These are phyloP conservation scores for Protaetia brevitarsis DNA, from an alignment of 1,140 invertebrate genomes.

Conservation along the genomic window DNA sequence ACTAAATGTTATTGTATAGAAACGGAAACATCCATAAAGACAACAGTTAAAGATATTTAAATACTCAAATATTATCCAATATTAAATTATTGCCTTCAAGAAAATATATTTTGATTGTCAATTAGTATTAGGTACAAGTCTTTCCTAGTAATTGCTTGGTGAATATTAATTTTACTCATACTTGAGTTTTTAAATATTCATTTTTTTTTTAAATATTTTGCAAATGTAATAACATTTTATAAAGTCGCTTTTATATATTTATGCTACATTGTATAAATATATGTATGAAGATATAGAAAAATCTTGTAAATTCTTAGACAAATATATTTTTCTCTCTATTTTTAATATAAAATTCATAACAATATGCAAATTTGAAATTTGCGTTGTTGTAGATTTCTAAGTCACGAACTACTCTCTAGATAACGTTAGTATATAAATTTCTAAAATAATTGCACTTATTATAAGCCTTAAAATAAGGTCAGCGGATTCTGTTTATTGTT, in stretches of 20 bases:
- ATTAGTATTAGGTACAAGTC: too few relatives aligned
- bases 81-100: neutral
- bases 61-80: conserved; percentile 8
- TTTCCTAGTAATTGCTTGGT: neutral
- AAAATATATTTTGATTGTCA: neutral
- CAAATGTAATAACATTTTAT: conserved; percentile 13
- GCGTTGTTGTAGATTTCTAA: conserved; percentile 22
- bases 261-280: conserved; percentile 1
- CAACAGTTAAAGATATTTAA: conserved; percentile 8
- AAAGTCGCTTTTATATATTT: conserved; percentile 11
- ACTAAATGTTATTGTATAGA: conserved; percentile 6
- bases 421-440: conserved; percentile 29
- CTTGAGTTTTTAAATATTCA: conserved; percentile 6
- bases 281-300: conserved; percentile 8
- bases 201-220: conserved; percentile 1
- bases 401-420: conserved; percentile 20
- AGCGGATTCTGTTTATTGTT: conserved; percentile 19
- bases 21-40: conserved; percentile 5
- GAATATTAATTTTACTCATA: neutral
- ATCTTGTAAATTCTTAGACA: conserved; percentile 16
- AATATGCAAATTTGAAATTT: conserved; percentile 28
- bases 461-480: conserved; percentile 27
- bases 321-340: conserved; percentile 12
- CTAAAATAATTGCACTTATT: conserved; percentile 46
- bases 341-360: conserved; percentile 20